Evolutionary conservation across 2,888 invertebrate genomes (phyloP).

Genomic region (Drosophila prolongata): DNA sequence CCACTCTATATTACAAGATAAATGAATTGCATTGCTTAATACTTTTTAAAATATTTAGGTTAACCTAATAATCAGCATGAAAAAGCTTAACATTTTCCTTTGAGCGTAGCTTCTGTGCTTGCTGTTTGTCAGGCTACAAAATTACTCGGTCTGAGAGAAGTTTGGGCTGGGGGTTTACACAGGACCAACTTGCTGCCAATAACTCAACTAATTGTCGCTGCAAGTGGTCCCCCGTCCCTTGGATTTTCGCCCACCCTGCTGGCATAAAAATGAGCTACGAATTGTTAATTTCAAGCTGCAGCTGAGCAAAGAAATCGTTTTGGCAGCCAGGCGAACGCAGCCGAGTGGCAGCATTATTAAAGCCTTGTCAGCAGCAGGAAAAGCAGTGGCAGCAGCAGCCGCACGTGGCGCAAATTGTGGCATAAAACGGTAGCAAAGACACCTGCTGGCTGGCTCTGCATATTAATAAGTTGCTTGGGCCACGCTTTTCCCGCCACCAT

Average conservation of each 20-base stretch:
- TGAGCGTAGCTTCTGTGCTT: slow-evolving; percentile 4
- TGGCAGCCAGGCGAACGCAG: slow-evolving; percentile 29
- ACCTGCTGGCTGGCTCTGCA: slow-evolving; percentile 71
- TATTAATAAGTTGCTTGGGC: slow-evolving; percentile 64
- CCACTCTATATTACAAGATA: no score
- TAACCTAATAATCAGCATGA: not conserved
- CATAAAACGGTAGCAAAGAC: slow-evolving; percentile 75
- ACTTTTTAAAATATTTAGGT: no score
- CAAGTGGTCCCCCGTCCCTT: slow-evolving; percentile 20
- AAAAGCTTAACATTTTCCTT: not conserved
- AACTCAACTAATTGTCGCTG: slow-evolving; percentile 42
- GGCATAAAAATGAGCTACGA: slow-evolving; percentile 51
- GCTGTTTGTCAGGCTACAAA: slow-evolving; percentile 20
- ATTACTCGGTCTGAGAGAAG: slow-evolving; percentile 16
- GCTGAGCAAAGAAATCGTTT: slow-evolving; percentile 37
- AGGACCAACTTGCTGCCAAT: slow-evolving; percentile 32
- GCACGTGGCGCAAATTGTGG: slow-evolving; percentile 66
- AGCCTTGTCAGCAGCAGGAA: slow-evolving; percentile 40
- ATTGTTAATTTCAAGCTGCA: slow-evolving; percentile 49
- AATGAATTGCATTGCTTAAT: no score
- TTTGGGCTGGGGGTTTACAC: slow-evolving; percentile 2
- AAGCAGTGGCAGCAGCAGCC: slow-evolving; percentile 23
- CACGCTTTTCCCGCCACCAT: slow-evolving; percentile 52
- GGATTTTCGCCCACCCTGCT: slow-evolving; percentile 6
- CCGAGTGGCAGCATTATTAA: slow-evolving; percentile 47